Conservation (phyloP, 2,888 invertebrate species). For the Melanchra persicariae region DNA sequence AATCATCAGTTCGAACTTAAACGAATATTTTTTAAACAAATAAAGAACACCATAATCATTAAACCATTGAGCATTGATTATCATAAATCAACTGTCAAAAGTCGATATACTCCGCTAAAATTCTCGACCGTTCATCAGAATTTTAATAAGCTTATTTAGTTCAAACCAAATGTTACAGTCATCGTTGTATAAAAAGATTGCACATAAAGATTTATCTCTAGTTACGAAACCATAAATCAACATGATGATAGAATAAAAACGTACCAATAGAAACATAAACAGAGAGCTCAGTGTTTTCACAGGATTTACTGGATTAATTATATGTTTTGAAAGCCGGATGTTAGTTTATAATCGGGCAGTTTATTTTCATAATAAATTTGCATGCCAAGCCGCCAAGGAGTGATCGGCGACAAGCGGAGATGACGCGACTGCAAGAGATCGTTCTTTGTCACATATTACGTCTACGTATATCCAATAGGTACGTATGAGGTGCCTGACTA, state of each 20-base stretch:
- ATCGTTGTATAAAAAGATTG: conserved; percentile 46
- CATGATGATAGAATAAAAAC: conserved; percentile 53
- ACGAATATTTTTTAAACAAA: conserved; percentile 45
- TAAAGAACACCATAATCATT: conserved; percentile 20
- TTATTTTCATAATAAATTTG: conserved; percentile 70
- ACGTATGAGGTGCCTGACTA: conserved; percentile 13
- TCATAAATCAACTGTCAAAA: conserved; percentile 63
- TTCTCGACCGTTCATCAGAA: conserved; percentile 29
- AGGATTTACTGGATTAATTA: conserved; percentile 67
- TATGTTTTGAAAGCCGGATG: conserved; percentile 70
- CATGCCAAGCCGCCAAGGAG: conserved; percentile 69
- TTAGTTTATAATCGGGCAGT: conserved; percentile 66
- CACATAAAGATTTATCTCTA: conserved; percentile 52
- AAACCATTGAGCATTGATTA: conserved; percentile 33
- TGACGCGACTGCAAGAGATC: conserved; percentile 37
- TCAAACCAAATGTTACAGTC: conserved; percentile 40
- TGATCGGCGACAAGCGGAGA: conserved; percentile 41
- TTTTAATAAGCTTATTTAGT: conserved; percentile 44
- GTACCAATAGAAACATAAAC: conserved; percentile 50
- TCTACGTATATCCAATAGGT: no score
- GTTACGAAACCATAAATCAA: conserved; percentile 61
- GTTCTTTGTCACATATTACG: conserved; percentile 36
- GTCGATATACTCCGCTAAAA: conserved; percentile 49
- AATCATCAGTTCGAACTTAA: conserved; percentile 45
- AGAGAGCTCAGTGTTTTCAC: conserved; percentile 51